Conservation (phyloP, 2,113 vertebrate genomes). For the Poicephalus gulielmi region DNA sequence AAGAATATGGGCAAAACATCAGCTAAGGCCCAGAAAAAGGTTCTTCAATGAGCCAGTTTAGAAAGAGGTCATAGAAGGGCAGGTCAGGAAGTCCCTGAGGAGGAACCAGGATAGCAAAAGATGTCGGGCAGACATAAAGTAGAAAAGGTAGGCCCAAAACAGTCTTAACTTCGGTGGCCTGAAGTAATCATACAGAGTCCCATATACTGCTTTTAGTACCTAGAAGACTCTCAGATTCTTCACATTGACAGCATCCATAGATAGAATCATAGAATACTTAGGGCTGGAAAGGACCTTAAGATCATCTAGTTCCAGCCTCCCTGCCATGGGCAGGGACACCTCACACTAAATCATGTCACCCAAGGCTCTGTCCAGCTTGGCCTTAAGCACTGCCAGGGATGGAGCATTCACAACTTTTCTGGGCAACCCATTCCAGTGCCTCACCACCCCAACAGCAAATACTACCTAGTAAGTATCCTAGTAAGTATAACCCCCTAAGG, state of each 20-base stretch:
- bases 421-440: too few relatives aligned
- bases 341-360: too few relatives aligned
- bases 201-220: background rate
- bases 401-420: too few relatives aligned
- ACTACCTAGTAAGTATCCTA: too few relatives aligned
- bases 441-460: too few relatives aligned
- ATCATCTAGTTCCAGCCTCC: too few relatives aligned
- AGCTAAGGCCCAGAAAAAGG: background rate
- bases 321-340: too few relatives aligned
- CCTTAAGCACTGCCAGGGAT: too few relatives aligned
- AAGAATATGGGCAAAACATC: background rate
- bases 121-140: background rate
- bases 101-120: background rate
- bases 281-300: too few relatives aligned
- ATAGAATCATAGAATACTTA: too few relatives aligned
- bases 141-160: background rate
- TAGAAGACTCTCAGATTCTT: background rate
- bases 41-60: background rate
- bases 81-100: background rate
- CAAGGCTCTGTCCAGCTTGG: too few relatives aligned
- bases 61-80: background rate
- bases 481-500: too few relatives aligned
- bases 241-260: background rate
- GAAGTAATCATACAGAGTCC: background rate
- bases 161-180: background rate